These are phyloP conservation scores for Cerceris rybyensis DNA, from an alignment of 2,888 invertebrate species.

Conservation along the genomic window DNA sequence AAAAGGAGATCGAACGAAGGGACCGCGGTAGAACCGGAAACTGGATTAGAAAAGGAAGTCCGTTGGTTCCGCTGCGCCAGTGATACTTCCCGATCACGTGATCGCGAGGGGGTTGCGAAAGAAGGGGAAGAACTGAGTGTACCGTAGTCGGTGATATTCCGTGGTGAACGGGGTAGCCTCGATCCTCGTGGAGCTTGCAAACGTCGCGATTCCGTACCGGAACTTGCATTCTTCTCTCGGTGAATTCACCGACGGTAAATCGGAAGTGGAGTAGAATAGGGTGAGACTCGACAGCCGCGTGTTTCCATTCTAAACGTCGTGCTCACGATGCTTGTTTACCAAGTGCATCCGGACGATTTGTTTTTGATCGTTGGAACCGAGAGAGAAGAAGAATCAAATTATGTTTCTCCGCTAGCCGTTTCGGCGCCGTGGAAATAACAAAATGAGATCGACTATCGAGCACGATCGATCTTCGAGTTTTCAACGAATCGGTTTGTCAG, in stretches of 20 bases:
- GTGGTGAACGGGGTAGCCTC: constrained; percentile 36
- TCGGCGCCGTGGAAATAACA: not conserved
- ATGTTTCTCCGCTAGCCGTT: not conserved
- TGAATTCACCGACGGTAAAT: no score
- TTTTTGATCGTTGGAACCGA: not conserved
- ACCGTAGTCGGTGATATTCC: constrained; percentile 54
- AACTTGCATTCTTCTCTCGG: no score
- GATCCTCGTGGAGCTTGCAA: constrained; percentile 40
- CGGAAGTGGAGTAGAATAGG: no score
- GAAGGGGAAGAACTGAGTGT: constrained; percentile 30
- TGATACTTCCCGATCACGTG: constrained; percentile 63
- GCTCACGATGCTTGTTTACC: constrained; percentile 21
- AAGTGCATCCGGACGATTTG: not conserved
- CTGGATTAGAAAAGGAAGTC: constrained; percentile 22
- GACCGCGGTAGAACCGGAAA: constrained; percentile 1
- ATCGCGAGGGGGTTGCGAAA: constrained; percentile 41
- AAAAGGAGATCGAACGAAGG: not conserved
- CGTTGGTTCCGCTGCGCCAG: constrained; percentile 58
- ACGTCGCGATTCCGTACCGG: not conserved
- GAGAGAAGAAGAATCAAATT: not conserved
- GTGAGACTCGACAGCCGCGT: constrained; percentile 2
- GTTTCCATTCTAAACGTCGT: not conserved
- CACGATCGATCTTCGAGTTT: not conserved
- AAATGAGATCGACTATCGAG: constrained; percentile 2
- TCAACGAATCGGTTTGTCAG: not conserved